Evolutionary conservation across 2,888 invertebrate species (phyloP).

Genomic region (Heliconius charithonia): DNA sequence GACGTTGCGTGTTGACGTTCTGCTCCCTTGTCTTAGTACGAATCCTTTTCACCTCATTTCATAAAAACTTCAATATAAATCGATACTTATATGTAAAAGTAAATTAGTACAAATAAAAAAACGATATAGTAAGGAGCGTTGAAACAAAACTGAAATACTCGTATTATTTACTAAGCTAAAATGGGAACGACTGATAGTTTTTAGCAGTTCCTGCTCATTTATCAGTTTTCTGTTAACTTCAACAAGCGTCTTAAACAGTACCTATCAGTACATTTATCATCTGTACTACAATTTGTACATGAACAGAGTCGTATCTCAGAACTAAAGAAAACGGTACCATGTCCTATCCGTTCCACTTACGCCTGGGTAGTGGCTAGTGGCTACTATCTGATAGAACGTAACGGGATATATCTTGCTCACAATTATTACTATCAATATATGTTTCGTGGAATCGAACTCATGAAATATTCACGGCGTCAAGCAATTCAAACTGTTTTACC

Average conservation of each 20-base stretch:
- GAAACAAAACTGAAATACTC: background rate
- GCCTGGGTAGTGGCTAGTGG: slow-evolving; percentile 20
- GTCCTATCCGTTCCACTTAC: slow-evolving; percentile 62
- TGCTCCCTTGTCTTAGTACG: background rate
- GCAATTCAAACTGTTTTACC: slow-evolving; percentile 42
- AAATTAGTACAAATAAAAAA: background rate
- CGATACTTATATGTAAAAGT: background rate
- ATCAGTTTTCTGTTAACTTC: slow-evolving; percentile 2
- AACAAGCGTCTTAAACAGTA: background rate
- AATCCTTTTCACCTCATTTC: background rate
- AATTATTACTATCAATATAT: slow-evolving; percentile 51
- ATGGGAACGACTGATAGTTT: background rate
- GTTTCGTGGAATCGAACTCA: slow-evolving; percentile 40
- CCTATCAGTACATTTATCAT: slow-evolving; percentile 27
- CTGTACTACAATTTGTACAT: slow-evolving; percentile 40
- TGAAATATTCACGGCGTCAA: slow-evolving; percentile 48
- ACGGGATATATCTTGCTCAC: slow-evolving; percentile 53
- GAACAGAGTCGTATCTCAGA: slow-evolving; percentile 45
- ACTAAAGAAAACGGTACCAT: slow-evolving; percentile 55
- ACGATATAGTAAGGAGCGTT: background rate
- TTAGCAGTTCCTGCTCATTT: background rate
- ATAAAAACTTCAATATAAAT: background rate
- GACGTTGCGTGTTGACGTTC: no score
- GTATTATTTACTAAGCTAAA: background rate
- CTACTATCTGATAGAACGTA: slow-evolving; percentile 57